Conservation (phyloP, 2,888 invertebrate species). For the Parnassius smintheus region DNA sequence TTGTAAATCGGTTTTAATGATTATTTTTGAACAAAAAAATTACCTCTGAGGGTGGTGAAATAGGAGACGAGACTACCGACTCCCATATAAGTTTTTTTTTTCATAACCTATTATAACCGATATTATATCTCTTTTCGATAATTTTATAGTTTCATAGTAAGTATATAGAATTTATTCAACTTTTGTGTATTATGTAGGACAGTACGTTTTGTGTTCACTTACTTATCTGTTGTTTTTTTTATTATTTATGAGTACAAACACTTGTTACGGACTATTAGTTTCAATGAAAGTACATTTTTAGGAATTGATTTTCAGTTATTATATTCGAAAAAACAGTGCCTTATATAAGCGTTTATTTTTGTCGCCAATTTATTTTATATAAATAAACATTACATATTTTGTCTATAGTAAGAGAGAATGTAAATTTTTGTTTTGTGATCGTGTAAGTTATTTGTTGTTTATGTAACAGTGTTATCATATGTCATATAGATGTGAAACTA, state of each 20-base stretch:
- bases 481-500: conserved; percentile 37
- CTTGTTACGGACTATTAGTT: conserved; percentile 7
- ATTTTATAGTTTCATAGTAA: not conserved
- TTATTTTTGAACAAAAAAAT: too few species aligned
- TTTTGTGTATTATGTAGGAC: too few species aligned
- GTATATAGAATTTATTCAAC: not conserved
- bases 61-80: too few species aligned
- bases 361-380: conserved; percentile 31
- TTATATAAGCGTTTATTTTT: conserved; percentile 26
- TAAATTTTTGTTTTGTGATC: conserved; percentile 27
- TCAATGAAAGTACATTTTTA: conserved; percentile 5
- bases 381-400: conserved; percentile 13
- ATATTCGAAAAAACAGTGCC: conserved; percentile 23
- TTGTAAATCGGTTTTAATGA: too few species aligned
- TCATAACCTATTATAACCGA: too few species aligned
- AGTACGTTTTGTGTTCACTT: too few species aligned
- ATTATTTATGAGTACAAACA: conserved; percentile 16
- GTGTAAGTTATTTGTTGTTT: conserved; percentile 44
- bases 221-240: not conserved
- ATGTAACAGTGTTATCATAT: conserved; percentile 37
- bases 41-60: too few species aligned
- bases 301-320: conserved; percentile 7
- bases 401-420: conserved; percentile 26
- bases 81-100: too few species aligned
- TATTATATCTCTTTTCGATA: not conserved